Conservation (phyloP, 2,113 vertebrate species). For the Neolamprologus cancellatus region DNA sequence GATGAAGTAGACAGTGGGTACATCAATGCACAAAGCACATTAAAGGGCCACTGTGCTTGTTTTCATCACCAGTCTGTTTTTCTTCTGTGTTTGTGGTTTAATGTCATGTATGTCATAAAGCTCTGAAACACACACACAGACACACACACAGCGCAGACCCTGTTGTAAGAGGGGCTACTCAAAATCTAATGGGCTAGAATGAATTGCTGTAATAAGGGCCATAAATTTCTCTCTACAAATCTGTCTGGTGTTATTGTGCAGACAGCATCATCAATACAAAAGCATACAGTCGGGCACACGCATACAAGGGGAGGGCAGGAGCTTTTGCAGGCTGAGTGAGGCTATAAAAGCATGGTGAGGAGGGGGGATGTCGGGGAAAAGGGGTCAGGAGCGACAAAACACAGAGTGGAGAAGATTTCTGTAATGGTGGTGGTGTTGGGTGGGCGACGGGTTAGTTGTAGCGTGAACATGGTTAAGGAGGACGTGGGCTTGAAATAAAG, state of each 20-base stretch:
- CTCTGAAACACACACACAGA: not conserved
- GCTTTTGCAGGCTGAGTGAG: not conserved
- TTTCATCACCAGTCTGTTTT: not conserved
- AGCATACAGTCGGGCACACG: not conserved
- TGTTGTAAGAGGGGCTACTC: conserved; percentile 13
- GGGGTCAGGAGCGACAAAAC: not conserved
- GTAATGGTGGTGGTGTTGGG: not conserved
- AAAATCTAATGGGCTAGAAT: conserved; percentile 50
- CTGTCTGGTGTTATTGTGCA: not conserved
- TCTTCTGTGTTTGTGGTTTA: not conserved
- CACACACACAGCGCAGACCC: not conserved
- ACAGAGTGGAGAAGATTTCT: not conserved
- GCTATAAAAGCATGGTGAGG: not conserved
- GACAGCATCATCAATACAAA: not conserved
- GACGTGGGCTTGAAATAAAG: not conserved
- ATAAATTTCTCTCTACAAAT: conserved; percentile 27
- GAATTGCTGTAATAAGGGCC: conserved; percentile 35
- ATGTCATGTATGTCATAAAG: not conserved
- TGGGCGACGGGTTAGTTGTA: not conserved
- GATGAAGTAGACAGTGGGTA: not conserved
- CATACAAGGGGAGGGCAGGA: not conserved
- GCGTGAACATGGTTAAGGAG: not conserved
- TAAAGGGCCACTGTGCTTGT: not conserved
- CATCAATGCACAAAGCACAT: not conserved
- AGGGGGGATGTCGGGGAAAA: not conserved